Evolutionary conservation across 2,797 vertebrate species (phyloP).

Genomic region (Scolopax rusticola): DNA sequence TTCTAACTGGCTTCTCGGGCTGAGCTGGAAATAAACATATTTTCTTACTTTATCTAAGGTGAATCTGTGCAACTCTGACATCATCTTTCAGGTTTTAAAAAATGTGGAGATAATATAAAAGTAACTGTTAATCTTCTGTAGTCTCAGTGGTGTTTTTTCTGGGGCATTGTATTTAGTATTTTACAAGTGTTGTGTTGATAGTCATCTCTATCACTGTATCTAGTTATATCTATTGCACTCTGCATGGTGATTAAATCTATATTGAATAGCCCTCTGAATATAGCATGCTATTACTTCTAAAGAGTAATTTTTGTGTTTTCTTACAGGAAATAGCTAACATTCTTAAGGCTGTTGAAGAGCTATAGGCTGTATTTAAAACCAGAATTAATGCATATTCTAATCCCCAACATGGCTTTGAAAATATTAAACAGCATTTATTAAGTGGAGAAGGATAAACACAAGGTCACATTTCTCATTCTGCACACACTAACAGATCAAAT

Average conservation of each 20-base stretch:
- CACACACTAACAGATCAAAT: not conserved
- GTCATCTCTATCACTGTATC: not conserved
- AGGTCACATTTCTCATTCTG: not conserved
- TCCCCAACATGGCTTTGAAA: not conserved
- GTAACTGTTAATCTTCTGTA: not conserved
- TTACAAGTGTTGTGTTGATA: not conserved
- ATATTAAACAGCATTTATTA: constrained; percentile 40
- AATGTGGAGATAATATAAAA: not conserved
- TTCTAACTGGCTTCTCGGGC: not conserved
- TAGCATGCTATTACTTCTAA: not conserved
- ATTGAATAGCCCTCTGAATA: not conserved
- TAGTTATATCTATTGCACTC: not conserved
- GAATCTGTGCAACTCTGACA: not conserved
- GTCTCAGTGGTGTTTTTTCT: not conserved
- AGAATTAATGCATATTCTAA: constrained; percentile 19
- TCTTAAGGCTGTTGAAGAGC: not conserved
- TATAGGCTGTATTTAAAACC: constrained; percentile 22
- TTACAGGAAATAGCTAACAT: not conserved
- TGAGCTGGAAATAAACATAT: not conserved
- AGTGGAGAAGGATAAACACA: constrained; percentile 16
- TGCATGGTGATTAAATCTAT: not conserved
- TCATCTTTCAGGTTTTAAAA: not conserved
- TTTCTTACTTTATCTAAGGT: not conserved
- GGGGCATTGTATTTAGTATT: not conserved
- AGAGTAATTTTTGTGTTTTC: not conserved